Conservation (phyloP, 1,140 invertebrate species). For the Lepidurus couesii region DNA sequence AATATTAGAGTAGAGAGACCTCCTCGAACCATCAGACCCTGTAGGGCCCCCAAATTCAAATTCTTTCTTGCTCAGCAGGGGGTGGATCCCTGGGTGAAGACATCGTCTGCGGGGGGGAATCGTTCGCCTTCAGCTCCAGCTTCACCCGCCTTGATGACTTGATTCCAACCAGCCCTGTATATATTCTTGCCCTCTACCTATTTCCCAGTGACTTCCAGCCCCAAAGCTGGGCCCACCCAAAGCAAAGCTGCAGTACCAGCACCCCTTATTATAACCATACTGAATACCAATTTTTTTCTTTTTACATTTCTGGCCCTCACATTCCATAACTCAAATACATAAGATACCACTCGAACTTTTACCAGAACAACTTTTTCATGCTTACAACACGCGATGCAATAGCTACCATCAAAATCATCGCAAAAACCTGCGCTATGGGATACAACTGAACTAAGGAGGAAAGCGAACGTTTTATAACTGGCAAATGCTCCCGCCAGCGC, state of each 20-base stretch:
- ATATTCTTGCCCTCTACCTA: not conserved
- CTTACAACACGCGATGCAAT: too few relatives aligned
- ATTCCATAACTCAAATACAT: too few relatives aligned
- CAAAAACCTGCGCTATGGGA: too few relatives aligned
- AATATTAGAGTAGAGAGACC: constrained; percentile 17
- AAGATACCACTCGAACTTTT: too few relatives aligned
- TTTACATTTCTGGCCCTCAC: too few relatives aligned
- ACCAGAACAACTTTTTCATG: too few relatives aligned
- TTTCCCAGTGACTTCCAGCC: not conserved
- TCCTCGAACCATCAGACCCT: constrained; percentile 12
- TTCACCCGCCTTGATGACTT: not conserved
- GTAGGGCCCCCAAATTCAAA: constrained; percentile 6
- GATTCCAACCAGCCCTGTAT: not conserved
- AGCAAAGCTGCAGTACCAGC: not conserved
- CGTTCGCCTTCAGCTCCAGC: constrained; percentile 13
- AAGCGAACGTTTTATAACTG: too few relatives aligned
- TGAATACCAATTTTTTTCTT: not conserved
- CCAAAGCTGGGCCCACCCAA: not conserved
- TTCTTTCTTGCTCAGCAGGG: constrained; percentile 14
- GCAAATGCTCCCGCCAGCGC: too few relatives aligned
- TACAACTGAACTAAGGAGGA: too few relatives aligned
- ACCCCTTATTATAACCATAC: not conserved
- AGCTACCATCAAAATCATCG: too few relatives aligned
- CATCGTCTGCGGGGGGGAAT: constrained; percentile 16
- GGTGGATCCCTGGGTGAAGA: constrained; percentile 8